These are phyloP conservation scores for Standfussiana lucernea DNA, from an alignment of 2,888 invertebrate species.

Conservation along the genomic window DNA sequence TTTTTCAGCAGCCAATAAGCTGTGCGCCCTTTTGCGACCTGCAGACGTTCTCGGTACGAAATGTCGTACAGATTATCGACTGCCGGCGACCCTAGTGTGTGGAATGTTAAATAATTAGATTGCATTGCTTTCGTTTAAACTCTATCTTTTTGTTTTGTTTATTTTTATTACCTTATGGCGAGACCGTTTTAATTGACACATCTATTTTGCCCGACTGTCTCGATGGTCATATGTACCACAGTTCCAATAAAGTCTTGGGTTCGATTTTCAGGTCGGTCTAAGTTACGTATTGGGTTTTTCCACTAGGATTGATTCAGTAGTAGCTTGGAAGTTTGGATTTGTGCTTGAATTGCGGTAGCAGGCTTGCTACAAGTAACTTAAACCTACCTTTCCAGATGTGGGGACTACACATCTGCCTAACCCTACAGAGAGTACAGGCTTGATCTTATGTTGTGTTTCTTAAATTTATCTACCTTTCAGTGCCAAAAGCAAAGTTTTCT, in stretches of 20 bases:
- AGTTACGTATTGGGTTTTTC: not conserved
- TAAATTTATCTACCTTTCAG: not conserved
- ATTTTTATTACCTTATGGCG: not conserved
- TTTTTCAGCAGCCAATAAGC: conserved; percentile 77
- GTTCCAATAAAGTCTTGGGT: too few relatives aligned
- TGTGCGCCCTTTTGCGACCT: conserved; percentile 79
- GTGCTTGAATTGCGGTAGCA: not conserved
- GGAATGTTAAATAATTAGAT: conserved; percentile 76
- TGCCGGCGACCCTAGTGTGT: conserved; percentile 77
- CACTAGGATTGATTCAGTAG: not conserved
- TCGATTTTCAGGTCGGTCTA: not conserved
- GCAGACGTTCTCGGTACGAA: conserved; percentile 81
- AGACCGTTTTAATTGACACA: not conserved
- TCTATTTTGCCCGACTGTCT: not conserved
- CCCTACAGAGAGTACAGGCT: not conserved
- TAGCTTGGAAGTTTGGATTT: not conserved
- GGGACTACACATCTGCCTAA: not conserved
- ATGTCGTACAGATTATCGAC: conserved; percentile 84
- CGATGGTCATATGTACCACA: not conserved
- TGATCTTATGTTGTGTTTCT: not conserved
- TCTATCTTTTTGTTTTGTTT: conserved; percentile 18
- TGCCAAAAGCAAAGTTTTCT: not conserved
- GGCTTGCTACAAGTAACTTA: not conserved
- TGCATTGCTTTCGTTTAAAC: conserved; percentile 59
- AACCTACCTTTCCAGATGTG: not conserved